Evolutionary conservation across 2,888 invertebrate species (phyloP).

Genomic region (Eueremaeus valkanovi): DNA sequence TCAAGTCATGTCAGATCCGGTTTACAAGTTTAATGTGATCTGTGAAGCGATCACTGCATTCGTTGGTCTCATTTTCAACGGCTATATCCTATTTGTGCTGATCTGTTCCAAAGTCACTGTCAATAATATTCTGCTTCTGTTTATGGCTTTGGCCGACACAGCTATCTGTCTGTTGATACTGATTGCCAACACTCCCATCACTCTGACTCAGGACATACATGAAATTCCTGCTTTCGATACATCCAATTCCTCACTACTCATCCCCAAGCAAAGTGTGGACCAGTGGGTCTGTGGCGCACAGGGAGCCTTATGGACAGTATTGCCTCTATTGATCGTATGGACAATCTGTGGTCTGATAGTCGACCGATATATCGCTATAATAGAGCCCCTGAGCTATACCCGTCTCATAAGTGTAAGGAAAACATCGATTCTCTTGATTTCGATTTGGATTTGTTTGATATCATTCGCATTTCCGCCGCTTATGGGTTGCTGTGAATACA

Average conservation of each 20-base stretch:
- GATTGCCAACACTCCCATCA: constrained; percentile 43
- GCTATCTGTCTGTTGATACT: constrained; percentile 63
- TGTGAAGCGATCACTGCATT: constrained; percentile 43
- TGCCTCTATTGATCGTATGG: constrained; percentile 72
- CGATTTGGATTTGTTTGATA: constrained; percentile 58
- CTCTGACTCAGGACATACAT: not conserved
- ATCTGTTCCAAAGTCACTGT: constrained; percentile 59
- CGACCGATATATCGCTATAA: constrained; percentile 68
- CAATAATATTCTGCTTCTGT: constrained; percentile 64
- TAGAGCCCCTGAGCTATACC: constrained; percentile 72
- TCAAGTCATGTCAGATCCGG: constrained; percentile 9
- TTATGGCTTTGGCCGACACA: constrained; percentile 67
- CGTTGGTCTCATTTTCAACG: constrained; percentile 69
- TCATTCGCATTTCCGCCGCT: constrained; percentile 47
- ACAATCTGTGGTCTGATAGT: constrained; percentile 70
- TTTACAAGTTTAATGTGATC: constrained; percentile 5
- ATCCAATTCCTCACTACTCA: not conserved
- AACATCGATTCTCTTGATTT: constrained; percentile 63
- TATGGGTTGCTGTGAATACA: constrained; percentile 42
- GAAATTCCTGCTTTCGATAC: not conserved
- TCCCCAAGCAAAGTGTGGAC: not conserved
- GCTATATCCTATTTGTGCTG: constrained; percentile 68
- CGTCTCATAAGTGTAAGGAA: constrained; percentile 69
- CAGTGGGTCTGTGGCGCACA: constrained; percentile 41
- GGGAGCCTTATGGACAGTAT: constrained; percentile 57